Base-by-base conservation (phyloP, 2,113 vertebrate genomes). In the Rhinolophus ferrumequinum region DNA sequence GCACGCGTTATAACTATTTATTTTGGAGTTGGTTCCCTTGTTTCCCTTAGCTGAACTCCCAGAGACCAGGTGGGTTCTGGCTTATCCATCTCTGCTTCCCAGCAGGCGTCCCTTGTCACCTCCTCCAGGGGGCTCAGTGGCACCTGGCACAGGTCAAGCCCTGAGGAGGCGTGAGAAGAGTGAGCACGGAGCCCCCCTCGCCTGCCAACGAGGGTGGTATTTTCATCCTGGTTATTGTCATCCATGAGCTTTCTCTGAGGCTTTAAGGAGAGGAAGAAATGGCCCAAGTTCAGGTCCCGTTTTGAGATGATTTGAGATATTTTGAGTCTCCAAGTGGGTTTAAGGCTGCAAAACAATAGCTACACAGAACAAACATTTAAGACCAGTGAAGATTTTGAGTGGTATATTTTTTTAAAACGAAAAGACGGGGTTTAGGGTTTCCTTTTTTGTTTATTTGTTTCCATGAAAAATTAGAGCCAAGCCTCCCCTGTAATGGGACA, bases 131-230 rank as follows among this genome's bases (percentile, higher is more conserved):
- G 67, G 7, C 16, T 47, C 8, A 6, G 50, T 1, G 16, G 85
- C 1, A 19, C 15, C n/a, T n/a, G 14, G n/a, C 1, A 26, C 28
- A 56, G 33, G 72, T 8, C 14, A 12, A 3, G 26, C 76, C 38
- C 14, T 2, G 19, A 24, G n/a, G n/a, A 35, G 10, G 18, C 0
- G 0, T 19, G 88, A 24, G 8, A 21, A 72, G 1, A 56, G 19
- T 1, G 41, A 80, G 44, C 2, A 8, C 15, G n/a, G 22, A 44
- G n/a, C 21, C 6, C 2, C 38, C 33, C 8, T 19, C 9, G 8
- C 11, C 75, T 12, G 56, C n/a, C 18, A 9, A 21, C 2, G 16
- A 69, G 56, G 19, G 8, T 11, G n/a, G 5, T 2, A 0, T 35
- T 30, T 14, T 10, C 24, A 35, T 35, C 13, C 52, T 1, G 4